Base-by-base conservation (phyloP, 2,113 vertebrate genomes). In the Dendropsophus ebraccatus region DNA sequence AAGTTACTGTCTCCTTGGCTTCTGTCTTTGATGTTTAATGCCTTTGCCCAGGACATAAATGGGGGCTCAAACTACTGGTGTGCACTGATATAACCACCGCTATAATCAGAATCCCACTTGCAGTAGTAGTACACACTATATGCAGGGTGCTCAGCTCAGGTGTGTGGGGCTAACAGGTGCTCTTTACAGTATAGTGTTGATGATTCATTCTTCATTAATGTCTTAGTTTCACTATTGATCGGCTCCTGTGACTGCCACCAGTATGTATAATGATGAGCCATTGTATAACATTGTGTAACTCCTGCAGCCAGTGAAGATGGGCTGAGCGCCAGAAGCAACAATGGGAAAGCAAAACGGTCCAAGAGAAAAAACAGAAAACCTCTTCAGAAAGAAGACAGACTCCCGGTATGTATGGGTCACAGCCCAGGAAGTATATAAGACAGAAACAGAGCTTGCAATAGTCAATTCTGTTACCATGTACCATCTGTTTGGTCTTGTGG, bases 301-400 rank as follows among this genome's bases (percentile, higher is more conserved):
- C 41, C 89, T 92, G 79, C 91, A 90, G 90, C 90, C 85, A 92
- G 88, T 76, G 92, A 92, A 88, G 90, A 89, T 32, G 89, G 90
- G 54, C 56, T 77, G 14, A 86, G 83, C 50, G 41, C 87, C 86
- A 86, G 89, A 69, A 88, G 83, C 50, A 78, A 86, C 30, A 87
- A 76, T 35, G 83, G 65, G 37, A 92, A 92, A 84, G 25, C 56
- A 86, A 90, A 87, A 78, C 90, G n/a, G 87, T 88, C 85, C 37
- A 92, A 88, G 89, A 92, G 87, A 89, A 90, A 89, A 81, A 89
- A 90, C 90, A 92, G 72, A 88, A 88, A 23, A 49, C 54, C 87
- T 47, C 62, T 60, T 58, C 89, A 87, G 69, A 84, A 85, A 76
- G 87, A 91, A 85, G 89, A 92, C 49, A 91, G 88, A 6, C 88